Conservation (phyloP, 2,888 invertebrate species). For the Sipunculus nudus region DNA sequence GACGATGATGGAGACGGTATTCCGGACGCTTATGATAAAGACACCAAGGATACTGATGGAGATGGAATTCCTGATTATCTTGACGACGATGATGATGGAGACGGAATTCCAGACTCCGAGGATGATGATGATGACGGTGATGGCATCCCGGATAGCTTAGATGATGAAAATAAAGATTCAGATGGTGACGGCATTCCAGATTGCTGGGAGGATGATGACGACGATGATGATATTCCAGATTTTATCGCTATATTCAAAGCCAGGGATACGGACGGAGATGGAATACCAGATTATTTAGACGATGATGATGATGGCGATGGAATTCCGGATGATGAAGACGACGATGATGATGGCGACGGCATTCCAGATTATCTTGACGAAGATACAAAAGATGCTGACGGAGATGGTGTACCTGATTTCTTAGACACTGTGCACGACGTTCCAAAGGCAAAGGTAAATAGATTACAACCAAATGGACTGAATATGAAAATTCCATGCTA, state of each 20-base stretch:
- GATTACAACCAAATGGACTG: no score
- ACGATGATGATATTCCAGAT: slow-evolving; percentile 39
- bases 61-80: slow-evolving; percentile 47
- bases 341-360: slow-evolving; percentile 52
- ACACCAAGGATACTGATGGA: slow-evolving; percentile 14
- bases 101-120: slow-evolving; percentile 57
- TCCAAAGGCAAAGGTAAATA: no score
- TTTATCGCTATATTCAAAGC: slow-evolving; percentile 17
- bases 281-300: slow-evolving; percentile 54
- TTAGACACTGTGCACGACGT: slow-evolving; percentile 11
- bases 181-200: slow-evolving; percentile 30
- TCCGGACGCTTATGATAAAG: slow-evolving; percentile 22
- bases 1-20: slow-evolving; percentile 21
- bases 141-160: slow-evolving; percentile 51
- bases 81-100: slow-evolving; percentile 55
- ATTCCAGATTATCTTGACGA: slow-evolving; percentile 47
- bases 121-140: slow-evolving; percentile 55
- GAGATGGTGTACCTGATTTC: slow-evolving; percentile 46
- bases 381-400: slow-evolving; percentile 52
- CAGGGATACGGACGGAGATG: slow-evolving; percentile 42
- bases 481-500: no score
- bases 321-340: slow-evolving; percentile 49
- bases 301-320: slow-evolving; percentile 50
- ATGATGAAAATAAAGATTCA: slow-evolving; percentile 36
- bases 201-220: slow-evolving; percentile 25